These are phyloP conservation scores for Harpagifer antarcticus DNA, from an alignment of 2,797 vertebrate genomes.

Conservation along the genomic window DNA sequence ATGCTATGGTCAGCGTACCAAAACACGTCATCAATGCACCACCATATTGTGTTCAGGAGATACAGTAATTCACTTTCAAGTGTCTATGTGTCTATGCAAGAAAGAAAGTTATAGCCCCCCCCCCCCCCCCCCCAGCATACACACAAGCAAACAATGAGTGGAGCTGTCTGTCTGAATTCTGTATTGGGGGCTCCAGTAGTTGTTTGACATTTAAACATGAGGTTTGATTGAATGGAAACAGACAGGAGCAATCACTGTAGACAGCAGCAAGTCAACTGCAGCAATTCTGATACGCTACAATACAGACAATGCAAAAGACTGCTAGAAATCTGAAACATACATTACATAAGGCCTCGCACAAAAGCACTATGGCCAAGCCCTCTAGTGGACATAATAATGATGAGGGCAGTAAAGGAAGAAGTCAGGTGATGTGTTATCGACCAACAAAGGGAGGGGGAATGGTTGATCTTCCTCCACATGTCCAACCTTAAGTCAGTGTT, in stretches of 20 bases:
- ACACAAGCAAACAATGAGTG: constrained; percentile 1
- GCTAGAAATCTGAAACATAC: neutral
- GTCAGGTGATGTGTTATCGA: neutral
- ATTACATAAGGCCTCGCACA: neutral
- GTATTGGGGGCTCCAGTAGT: neutral
- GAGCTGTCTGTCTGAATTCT: constrained; percentile 8
- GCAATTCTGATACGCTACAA: neutral
- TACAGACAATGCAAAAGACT: neutral
- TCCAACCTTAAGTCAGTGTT: too few species aligned
- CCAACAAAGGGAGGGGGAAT: neutral
- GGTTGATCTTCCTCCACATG: neutral
- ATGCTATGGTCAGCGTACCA: too few species aligned
- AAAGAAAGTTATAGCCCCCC: neutral
- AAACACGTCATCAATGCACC: too few species aligned
- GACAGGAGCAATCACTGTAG: constrained; percentile 13
- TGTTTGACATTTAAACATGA: neutral
- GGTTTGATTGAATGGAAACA: constrained; percentile 16
- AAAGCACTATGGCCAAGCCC: neutral
- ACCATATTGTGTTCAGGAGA: neutral
- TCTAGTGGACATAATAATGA: neutral
- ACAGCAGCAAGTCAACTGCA: neutral
- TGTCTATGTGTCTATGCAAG: neutral
- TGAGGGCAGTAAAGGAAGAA: neutral
- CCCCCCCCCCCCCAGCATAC: neutral
- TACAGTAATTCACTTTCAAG: constrained; percentile 12